Evolutionary conservation across 2,797 vertebrate genomes (phyloP), one percentile per base, ranked within the genome.

Genomic region (Crax fasciolata): DNA sequence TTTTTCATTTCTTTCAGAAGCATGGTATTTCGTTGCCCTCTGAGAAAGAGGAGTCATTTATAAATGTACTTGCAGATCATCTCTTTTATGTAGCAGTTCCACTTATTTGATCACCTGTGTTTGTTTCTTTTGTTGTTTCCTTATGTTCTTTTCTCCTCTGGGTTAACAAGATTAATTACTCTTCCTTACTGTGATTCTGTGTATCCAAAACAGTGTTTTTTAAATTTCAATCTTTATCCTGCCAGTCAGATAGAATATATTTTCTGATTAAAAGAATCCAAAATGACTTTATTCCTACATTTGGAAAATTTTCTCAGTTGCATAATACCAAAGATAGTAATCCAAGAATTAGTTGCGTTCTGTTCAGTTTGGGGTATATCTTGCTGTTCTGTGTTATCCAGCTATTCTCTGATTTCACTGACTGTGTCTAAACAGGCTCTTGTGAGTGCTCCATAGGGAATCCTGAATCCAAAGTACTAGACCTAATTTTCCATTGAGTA

Each of bases 61-160:
- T 84, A 92, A 86, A 81, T 81, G 79, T n/a, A 61, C 59, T 94
- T 74, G 44, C 84, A 84, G 44, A 81, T 23, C 23, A 59, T 19
- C 49, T 86, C 30, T 86, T 92, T 65, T 59, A 49, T 82, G 52
- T 59, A 79, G 28, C 32, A 49, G 44, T 90, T 71, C 35, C 44
- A 91, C 62, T 94, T 95, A 82, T 61, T 94, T 84, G 77, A 78
- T 88, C 0, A 2, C 43, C 38, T 82, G 4, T 81, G 89, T 74
- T 93, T 76, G 91, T 96, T 94, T 94, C 5, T 78, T 95, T 83
- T 78, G 77, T 91, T 79, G 30, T 91, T 93, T 91, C 59, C 54
- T 80, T 92, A 78, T 84, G 30, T 19, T 84, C 90, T 46, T 84
- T 66, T 28, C 18, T 1, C 39, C 9, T 55, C 61, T 65, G 30